Evolutionary conservation across 2,113 vertebrate genomes (phyloP).

Genomic region (Pungitius pungitius): DNA sequence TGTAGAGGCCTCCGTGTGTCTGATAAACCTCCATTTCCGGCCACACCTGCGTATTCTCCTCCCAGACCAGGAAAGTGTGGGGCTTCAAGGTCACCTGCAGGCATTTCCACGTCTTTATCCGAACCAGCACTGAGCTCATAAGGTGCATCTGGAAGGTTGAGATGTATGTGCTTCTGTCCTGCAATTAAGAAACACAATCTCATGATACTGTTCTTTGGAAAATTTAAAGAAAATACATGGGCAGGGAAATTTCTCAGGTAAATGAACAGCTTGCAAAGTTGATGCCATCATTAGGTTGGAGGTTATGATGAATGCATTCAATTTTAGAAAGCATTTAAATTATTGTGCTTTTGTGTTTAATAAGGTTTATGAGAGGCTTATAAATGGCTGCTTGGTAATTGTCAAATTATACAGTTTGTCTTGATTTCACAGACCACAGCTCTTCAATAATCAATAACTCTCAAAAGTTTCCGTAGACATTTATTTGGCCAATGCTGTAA

Average conservation of each 20-base stretch:
- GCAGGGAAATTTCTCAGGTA: neutral
- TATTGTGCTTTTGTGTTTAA: neutral
- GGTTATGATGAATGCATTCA: neutral
- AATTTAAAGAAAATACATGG: neutral
- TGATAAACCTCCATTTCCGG: constrained; percentile 70
- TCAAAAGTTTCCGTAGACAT: neutral
- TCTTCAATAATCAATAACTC: neutral
- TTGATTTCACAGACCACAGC: neutral
- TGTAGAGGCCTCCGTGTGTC: constrained; percentile 75
- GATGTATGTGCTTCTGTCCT: constrained; percentile 96
- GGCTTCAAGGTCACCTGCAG: constrained; percentile 70
- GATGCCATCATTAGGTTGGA: neutral
- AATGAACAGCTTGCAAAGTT: neutral
- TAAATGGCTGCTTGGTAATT: neutral
- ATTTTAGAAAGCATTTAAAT: neutral
- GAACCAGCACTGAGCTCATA: constrained; percentile 88
- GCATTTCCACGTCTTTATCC: constrained; percentile 90
- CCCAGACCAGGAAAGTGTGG: constrained; percentile 78
- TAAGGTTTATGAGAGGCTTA: neutral
- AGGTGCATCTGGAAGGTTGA: constrained; percentile 87
- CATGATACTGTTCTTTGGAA: constrained; percentile 3
- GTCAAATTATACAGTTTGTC: neutral
- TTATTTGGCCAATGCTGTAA: neutral
- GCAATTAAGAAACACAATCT: constrained; percentile 38
- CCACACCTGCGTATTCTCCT: constrained; percentile 72